These are phyloP conservation scores for Neosilurus mollespiculum DNA, from an alignment of 2,797 vertebrate species.

Conservation along the genomic window DNA sequence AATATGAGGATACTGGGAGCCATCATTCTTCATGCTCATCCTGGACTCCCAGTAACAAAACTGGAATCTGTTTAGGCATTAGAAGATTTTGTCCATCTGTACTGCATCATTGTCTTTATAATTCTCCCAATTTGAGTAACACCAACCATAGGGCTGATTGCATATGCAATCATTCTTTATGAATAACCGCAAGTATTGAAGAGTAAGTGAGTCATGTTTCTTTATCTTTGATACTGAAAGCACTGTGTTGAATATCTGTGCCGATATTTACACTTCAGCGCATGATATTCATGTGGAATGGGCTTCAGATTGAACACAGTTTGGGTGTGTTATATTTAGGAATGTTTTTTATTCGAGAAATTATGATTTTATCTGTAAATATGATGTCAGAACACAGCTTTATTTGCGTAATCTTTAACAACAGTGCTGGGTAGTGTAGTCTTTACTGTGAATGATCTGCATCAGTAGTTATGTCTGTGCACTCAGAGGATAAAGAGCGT, in stretches of 20 bases:
- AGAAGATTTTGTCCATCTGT: not conserved
- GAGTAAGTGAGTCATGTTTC: constrained; percentile 44
- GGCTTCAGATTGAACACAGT: not conserved
- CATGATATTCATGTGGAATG: not conserved
- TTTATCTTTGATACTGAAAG: constrained; percentile 30
- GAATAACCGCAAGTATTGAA: constrained; percentile 29
- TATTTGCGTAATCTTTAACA: constrained; percentile 16
- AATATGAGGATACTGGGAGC: constrained; percentile 34
- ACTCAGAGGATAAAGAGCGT: constrained; percentile 32
- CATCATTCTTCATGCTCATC: not conserved
- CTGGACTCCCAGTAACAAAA: constrained; percentile 25
- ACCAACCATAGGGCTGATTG: not conserved
- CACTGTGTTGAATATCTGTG: not conserved
- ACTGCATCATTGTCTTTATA: not conserved
- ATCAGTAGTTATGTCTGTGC: constrained; percentile 35
- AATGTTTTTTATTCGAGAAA: not conserved
- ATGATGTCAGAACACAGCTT: constrained; percentile 10
- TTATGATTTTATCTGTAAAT: too few species aligned
- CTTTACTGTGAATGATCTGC: constrained; percentile 18
- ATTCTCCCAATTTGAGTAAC: constrained; percentile 12
- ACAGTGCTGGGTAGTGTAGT: constrained; percentile 17
- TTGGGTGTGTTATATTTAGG: not conserved
- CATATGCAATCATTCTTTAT: constrained; percentile 32
- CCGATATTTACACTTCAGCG: not conserved
- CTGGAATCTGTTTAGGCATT: constrained; percentile 5